Evolutionary conservation across 2,113 vertebrate species (phyloP).

Genomic region (Tupaia chinensis): DNA sequence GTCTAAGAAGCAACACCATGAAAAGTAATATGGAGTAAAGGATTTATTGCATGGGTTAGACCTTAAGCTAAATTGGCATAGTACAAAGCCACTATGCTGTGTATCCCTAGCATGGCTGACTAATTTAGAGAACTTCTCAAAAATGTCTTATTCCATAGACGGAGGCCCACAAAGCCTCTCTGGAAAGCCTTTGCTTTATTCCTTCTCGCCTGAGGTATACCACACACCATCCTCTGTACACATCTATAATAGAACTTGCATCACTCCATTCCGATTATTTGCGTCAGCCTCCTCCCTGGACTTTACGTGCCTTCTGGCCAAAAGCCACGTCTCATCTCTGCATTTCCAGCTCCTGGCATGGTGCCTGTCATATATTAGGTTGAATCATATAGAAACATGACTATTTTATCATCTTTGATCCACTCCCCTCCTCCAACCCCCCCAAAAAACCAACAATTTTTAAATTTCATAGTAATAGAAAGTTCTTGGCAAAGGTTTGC

Average conservation of each 20-base stretch:
- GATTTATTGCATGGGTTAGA: neutral
- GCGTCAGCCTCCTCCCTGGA: neutral
- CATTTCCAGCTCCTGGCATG: neutral
- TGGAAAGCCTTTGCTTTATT: neutral
- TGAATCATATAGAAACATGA: neutral
- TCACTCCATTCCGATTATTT: neutral
- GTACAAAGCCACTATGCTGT: neutral
- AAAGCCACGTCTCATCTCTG: neutral
- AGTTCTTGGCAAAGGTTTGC: neutral
- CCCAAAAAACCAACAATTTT: neutral
- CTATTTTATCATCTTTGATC: neutral
- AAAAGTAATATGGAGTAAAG: neutral
- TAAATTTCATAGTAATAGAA: constrained; percentile 36
- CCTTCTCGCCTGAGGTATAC: neutral
- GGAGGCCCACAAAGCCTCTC: neutral
- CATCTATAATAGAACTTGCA: neutral
- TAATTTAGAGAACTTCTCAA: constrained; percentile 35
- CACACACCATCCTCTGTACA: neutral
- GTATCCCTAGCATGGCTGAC: neutral
- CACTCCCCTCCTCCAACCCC: no score
- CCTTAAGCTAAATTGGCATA: neutral
- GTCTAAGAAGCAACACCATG: constrained; percentile 5
- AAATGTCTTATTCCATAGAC: neutral
- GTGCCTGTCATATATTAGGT: neutral
- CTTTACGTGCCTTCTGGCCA: neutral